phyloP scores from a whole-genome alignment of 2,888 invertebrate species.

The Eupithecia pulchellata region DNA sequence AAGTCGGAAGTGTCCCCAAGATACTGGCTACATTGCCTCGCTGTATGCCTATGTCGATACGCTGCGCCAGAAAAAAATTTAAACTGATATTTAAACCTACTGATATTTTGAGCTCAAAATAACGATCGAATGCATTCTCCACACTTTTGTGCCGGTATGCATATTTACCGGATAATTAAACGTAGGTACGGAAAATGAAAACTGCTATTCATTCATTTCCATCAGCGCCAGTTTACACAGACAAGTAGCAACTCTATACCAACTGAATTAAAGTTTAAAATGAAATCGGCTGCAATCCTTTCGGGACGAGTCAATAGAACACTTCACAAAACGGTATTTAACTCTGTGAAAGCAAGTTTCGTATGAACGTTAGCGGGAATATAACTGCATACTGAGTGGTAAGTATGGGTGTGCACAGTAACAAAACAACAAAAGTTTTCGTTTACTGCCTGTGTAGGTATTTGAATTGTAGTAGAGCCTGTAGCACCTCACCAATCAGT shows the following conservation, averaged over 20 bases:
- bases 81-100: too few relatives aligned
- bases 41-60: too few relatives aligned
- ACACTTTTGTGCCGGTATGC: background rate
- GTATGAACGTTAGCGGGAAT: background rate
- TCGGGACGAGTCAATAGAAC: background rate
- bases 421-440: background rate
- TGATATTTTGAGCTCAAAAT: too few relatives aligned
- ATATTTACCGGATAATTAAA: background rate
- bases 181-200: background rate
- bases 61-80: too few relatives aligned
- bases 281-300: conserved; percentile 5
- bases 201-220: background rate
- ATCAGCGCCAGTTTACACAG: background rate
- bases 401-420: background rate
- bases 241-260: background rate
- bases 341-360: background rate
- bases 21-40: too few relatives aligned
- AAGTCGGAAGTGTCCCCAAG: too few relatives aligned
- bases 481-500: too few relatives aligned
- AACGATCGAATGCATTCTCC: too few relatives aligned
- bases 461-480: too few relatives aligned
- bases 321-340: conserved; percentile 2
- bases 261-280: background rate
- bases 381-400: background rate
- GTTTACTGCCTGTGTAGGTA: too few relatives aligned